A percentile compares a stretch with the other conserved stretches of the same genome.
phyloP scores from a whole-genome alignment of 2,797 vertebrate genomes.

The Cephalopachus bancanus region DNA sequence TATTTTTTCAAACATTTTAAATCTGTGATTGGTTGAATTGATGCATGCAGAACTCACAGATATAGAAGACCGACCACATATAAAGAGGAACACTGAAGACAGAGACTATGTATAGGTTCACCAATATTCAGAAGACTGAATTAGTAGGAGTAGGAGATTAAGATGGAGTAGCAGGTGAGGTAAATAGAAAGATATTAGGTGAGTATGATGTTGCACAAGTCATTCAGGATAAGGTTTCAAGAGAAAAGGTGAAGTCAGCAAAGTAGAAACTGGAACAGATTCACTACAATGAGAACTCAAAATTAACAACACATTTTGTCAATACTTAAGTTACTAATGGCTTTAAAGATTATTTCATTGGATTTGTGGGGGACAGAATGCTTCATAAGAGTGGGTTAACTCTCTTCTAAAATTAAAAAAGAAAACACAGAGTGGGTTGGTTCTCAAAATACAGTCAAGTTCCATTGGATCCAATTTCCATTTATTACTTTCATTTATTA shows the following conservation, averaged over 20 bases:
- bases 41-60: neutral
- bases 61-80: neutral
- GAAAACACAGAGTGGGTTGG: neutral
- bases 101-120: neutral
- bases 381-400: neutral
- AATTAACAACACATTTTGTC: neutral
- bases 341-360: neutral
- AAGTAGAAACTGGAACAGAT: neutral
- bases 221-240: neutral
- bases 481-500: neutral
- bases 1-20: neutral
- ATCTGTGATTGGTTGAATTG: neutral
- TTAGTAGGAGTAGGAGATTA: neutral
- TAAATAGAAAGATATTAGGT: neutral
- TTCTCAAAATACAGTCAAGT: neutral
- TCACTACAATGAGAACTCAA: neutral
- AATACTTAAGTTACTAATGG: conserved; percentile 10
- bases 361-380: neutral
- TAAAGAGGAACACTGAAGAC: neutral
- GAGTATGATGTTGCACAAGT: neutral
- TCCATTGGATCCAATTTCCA: neutral
- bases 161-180: neutral
- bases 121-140: neutral
- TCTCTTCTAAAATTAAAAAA: neutral
- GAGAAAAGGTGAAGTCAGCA: neutral